A percentile compares a stretch with the other conserved stretches of the same genome.
These are phyloP conservation scores for Melieria picta DNA, from an alignment of 2,888 invertebrate species.

Conservation along the genomic window DNA sequence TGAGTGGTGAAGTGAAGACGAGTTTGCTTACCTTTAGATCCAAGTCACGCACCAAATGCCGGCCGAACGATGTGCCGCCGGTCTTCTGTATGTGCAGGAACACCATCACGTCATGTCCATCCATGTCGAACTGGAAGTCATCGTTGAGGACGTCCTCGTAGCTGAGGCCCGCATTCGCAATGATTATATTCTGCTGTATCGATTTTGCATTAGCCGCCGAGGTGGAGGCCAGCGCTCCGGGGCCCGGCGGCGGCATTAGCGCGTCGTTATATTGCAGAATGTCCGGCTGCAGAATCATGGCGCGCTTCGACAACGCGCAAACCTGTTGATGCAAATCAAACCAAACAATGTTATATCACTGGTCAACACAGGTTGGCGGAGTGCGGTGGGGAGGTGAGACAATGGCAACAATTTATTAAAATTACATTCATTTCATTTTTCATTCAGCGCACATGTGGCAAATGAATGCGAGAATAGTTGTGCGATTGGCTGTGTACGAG, in stretches of 20 bases:
- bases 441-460: no score
- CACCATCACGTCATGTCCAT: slow-evolving; percentile 97
- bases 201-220: slow-evolving; percentile 53
- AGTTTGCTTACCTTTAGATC: slow-evolving; percentile 72
- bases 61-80: slow-evolving; percentile 97
- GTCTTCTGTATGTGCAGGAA: slow-evolving; percentile 99
- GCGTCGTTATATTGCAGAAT: slow-evolving; percentile 65
- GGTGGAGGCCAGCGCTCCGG: slow-evolving; percentile 46
- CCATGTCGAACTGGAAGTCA: slow-evolving; percentile 88
- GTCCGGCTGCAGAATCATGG: slow-evolving; percentile 69
- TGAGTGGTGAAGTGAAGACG: no score
- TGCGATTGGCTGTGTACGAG: no score
- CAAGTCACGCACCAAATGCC: slow-evolving; percentile 94
- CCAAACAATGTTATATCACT: neutral
- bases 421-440: no score
- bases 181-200: slow-evolving; percentile 59
- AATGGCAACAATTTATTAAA: no score
- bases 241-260: slow-evolving; percentile 45
- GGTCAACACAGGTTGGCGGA: no score
- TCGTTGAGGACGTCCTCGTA: slow-evolving; percentile 89
- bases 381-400: no score
- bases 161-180: slow-evolving; percentile 72
- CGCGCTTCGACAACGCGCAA: slow-evolving; percentile 78
- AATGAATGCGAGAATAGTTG: no score
- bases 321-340: slow-evolving; percentile 67